Percentiles rank a stretch among this genome's conserved stretches.
These are phyloP conservation scores for Heterotilapia buettikoferi DNA, from an alignment of 2,113 vertebrate species.

Conservation along the genomic window DNA sequence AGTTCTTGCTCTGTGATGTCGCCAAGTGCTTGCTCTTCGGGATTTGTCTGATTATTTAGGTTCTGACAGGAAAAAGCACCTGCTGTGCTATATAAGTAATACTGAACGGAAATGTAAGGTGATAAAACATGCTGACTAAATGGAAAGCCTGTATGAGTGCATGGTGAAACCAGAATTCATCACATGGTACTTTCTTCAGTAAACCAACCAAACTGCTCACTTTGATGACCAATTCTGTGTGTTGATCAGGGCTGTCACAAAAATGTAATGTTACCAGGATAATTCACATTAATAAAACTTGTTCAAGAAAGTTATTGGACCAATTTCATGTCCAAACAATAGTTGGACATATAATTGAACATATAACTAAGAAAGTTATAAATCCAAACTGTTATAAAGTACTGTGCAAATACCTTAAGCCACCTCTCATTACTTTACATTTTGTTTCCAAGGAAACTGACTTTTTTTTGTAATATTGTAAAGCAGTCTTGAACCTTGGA, in stretches of 20 bases:
- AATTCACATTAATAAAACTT: background rate
- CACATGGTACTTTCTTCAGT: background rate
- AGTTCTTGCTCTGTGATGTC: background rate
- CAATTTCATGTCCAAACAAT: background rate
- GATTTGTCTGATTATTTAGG: background rate
- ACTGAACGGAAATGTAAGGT: background rate
- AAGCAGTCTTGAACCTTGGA: background rate
- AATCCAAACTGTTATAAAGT: background rate
- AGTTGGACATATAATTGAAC: background rate
- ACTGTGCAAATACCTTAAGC: background rate
- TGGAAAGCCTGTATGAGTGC: background rate
- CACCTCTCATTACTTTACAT: background rate
- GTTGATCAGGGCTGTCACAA: background rate
- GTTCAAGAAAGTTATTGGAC: background rate
- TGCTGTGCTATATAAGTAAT: background rate
- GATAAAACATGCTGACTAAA: background rate
- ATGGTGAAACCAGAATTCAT: background rate
- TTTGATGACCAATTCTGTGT: background rate
- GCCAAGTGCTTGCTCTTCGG: background rate
- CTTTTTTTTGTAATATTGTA: background rate
- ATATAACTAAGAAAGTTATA: background rate
- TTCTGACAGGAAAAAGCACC: background rate
- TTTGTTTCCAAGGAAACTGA: background rate
- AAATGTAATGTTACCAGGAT: background rate
- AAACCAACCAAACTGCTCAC: background rate